Conservation (phyloP, 2,113 vertebrate genomes). For the Myiagra hebetior region DNA sequence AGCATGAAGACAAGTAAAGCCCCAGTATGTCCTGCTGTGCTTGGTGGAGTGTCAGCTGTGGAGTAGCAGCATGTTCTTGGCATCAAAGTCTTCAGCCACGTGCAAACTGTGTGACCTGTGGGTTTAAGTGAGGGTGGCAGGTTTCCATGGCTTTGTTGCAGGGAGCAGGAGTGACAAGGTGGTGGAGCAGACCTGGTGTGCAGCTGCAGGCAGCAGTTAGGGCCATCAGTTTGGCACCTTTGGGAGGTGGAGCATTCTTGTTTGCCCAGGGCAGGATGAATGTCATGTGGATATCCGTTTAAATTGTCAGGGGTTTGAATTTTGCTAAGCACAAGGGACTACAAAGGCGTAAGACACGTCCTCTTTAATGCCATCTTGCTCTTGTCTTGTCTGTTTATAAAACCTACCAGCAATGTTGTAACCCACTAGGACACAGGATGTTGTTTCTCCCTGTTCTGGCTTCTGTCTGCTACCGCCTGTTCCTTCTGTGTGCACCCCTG, state of each 20-base stretch:
- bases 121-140: background rate
- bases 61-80: background rate
- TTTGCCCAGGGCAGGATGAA: background rate
- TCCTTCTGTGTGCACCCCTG: background rate
- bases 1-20: background rate
- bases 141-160: background rate
- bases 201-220: background rate
- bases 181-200: background rate
- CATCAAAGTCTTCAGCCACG: background rate
- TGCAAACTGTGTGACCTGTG: background rate
- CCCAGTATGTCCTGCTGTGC: background rate
- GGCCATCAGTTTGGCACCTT: background rate
- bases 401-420: background rate
- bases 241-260: background rate
- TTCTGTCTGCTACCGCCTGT: background rate
- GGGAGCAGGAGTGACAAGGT: background rate
- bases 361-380: background rate
- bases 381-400: background rate
- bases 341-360: background rate
- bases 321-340: background rate
- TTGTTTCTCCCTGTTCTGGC: background rate
- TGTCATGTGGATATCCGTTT: background rate
- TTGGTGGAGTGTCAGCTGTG: background rate
- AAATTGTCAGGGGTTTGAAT: background rate
- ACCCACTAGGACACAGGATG: background rate